phyloP scores from a whole-genome alignment of 2,113 vertebrate species.

The Rostratula benghalensis region DNA sequence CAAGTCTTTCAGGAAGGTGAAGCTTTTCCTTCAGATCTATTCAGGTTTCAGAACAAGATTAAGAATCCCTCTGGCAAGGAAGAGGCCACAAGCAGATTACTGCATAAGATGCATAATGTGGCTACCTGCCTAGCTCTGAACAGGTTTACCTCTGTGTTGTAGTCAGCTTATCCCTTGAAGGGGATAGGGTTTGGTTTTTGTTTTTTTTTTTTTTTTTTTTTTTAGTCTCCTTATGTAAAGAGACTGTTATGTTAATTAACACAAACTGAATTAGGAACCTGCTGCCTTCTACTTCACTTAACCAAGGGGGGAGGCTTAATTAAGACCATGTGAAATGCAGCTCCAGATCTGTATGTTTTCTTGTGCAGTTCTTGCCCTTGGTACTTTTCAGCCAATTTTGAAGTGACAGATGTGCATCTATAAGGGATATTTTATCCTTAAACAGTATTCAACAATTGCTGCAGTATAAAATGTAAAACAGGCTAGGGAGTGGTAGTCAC shows the following conservation, averaged over 20 bases:
- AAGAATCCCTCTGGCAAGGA: neutral
- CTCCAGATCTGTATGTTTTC: neutral
- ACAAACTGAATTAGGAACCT: neutral
- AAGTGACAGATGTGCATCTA: neutral
- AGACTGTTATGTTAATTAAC: conserved; percentile 25
- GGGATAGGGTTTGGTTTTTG: neutral
- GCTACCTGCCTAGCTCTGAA: neutral
- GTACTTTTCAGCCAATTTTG: neutral
- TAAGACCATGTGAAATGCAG: neutral
- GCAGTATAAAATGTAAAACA: neutral
- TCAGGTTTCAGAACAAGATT: neutral
- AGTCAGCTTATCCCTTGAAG: conserved; percentile 30
- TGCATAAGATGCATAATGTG: neutral
- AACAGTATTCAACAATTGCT: neutral
- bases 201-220: neutral
- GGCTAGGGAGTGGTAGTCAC: neutral
- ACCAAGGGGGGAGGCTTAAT: neutral
- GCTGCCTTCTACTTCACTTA: conserved; percentile 8
- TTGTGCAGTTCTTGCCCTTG: neutral
- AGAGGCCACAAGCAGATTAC: neutral
- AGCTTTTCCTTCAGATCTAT: neutral
- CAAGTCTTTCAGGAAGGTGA: neutral
- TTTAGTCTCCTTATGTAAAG: conserved; percentile 24
- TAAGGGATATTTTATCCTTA: neutral
- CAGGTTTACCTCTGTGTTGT: conserved; percentile 11